Conservation (phyloP, 1,140 invertebrate genomes). For the Bombus huntii region DNA sequence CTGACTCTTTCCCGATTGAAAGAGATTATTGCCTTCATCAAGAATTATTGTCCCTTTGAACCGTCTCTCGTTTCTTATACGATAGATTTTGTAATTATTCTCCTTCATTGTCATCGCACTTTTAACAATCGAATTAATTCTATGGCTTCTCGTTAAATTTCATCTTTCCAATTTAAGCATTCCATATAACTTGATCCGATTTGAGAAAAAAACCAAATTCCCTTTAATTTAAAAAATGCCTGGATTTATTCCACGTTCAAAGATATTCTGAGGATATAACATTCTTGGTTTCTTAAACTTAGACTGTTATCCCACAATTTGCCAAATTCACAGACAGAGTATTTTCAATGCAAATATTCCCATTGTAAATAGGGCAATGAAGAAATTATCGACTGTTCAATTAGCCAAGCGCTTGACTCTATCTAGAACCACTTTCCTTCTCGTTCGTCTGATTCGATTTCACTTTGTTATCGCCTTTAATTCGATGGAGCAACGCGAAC, state of each 20-base stretch:
- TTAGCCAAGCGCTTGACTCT: not conserved
- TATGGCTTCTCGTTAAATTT: not conserved
- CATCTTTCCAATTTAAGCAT: not conserved
- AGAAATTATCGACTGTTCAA: not conserved
- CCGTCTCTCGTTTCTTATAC: not conserved
- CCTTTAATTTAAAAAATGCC: not conserved
- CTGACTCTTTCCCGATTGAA: not conserved
- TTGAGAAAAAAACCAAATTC: not conserved
- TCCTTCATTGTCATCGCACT: not conserved
- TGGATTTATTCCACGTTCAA: not conserved
- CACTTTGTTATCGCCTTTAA: not conserved
- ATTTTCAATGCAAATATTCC: not conserved
- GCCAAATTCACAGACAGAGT: not conserved
- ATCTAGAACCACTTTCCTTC: not conserved
- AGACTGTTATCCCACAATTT: not conserved
- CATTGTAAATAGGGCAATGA: not conserved
- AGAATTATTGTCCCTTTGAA: slow-evolving; percentile 24
- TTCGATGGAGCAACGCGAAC: not conserved
- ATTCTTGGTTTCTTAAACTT: no score
- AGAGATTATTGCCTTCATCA: slow-evolving; percentile 16
- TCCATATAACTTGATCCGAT: no score
- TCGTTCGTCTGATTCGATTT: not conserved
- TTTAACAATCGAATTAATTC: not conserved
- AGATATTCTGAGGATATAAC: no score
- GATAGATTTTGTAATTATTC: not conserved